Percentiles rank a stretch among this genome's conserved stretches.
These are phyloP conservation scores for Parazoanthus swiftii DNA, from an alignment of 92 coral and sea anemone genomes.

Conservation along the genomic window DNA sequence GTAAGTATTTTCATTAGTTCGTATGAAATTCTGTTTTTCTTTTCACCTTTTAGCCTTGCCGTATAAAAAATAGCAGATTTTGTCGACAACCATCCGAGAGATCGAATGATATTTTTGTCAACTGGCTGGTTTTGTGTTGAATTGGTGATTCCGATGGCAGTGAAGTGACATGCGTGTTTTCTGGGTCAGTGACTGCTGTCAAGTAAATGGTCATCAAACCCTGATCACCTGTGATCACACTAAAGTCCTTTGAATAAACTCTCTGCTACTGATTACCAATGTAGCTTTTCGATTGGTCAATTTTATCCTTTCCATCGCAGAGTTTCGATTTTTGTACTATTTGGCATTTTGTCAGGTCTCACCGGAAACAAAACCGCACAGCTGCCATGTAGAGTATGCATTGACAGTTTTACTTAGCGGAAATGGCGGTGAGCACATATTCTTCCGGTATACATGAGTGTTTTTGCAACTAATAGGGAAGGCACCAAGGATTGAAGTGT, in stretches of 20 bases:
- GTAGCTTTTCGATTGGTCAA: background rate
- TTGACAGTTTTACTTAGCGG: background rate
- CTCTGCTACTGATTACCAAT: background rate
- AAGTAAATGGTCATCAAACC: background rate
- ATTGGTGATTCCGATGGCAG: too few relatives aligned
- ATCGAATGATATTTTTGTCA: background rate
- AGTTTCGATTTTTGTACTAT: too few relatives aligned
- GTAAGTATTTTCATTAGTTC: conserved; percentile 57
- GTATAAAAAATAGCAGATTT: background rate
- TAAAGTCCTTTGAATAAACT: background rate
- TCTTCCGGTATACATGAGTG: too few relatives aligned
- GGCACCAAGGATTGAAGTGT: too few relatives aligned
- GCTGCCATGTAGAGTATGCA: background rate
- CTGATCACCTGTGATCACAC: background rate
- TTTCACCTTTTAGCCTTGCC: background rate
- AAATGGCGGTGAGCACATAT: background rate
- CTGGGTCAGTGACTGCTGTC: background rate
- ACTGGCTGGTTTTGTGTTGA: too few relatives aligned
- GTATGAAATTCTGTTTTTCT: background rate
- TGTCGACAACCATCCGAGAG: background rate
- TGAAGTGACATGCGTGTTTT: too few relatives aligned
- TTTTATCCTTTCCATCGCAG: background rate
- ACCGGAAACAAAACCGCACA: background rate
- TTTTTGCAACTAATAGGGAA: too few relatives aligned
- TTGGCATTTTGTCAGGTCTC: background rate